Conservation (phyloP, 2,888 invertebrate species). For the Drosophila percnosoma region DNA sequence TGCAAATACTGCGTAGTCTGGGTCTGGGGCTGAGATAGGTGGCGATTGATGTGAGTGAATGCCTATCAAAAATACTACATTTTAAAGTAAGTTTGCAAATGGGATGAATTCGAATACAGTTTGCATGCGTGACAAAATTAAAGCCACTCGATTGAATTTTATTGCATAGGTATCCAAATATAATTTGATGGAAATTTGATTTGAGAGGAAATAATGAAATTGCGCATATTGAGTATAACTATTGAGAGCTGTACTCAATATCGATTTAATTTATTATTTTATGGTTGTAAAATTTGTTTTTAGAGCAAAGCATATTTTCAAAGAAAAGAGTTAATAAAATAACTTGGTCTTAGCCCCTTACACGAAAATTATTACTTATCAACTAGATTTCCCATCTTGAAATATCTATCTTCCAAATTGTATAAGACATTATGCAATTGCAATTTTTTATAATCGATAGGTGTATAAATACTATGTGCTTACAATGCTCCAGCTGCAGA, state of each 20-base stretch:
- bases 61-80: constrained; percentile 39
- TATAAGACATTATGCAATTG: background rate
- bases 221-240: background rate
- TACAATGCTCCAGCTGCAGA: background rate
- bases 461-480: too few species aligned
- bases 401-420: background rate
- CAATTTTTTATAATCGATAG: background rate
- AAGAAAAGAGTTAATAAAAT: background rate
- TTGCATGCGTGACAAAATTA: constrained; percentile 4
- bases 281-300: background rate
- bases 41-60: constrained; percentile 3
- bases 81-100: background rate
- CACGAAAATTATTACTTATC: background rate
- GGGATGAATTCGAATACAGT: background rate
- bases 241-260: background rate
- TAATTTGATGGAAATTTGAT: background rate
- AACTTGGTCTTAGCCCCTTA: background rate
- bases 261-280: background rate
- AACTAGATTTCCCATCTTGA: background rate
- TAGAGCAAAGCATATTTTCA: background rate
- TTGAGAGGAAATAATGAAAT: background rate
- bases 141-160: constrained; percentile 1
- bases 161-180: constrained; percentile 2
- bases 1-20: constrained; percentile 57
- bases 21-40: constrained; percentile 1